phyloP scores from a whole-genome alignment of 2,888 invertebrate genomes.

The Lasioglossum pauxillum region DNA sequence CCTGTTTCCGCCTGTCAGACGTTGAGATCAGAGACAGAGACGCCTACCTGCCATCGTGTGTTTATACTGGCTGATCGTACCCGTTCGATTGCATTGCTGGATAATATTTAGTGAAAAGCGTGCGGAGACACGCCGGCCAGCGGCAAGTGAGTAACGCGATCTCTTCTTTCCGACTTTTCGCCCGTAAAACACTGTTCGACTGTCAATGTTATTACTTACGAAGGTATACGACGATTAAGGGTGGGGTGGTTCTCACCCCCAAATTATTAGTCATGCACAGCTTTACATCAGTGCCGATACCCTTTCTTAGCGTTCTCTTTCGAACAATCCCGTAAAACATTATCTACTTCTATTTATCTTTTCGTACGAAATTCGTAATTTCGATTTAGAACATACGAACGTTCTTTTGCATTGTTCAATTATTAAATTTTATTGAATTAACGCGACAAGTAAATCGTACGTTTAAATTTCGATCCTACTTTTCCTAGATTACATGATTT shows the following conservation, averaged over 20 bases:
- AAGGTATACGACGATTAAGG: constrained; percentile 64
- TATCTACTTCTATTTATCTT: background rate
- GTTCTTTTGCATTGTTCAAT: background rate
- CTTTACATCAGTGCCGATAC: constrained; percentile 50
- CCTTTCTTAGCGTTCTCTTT: constrained; percentile 39
- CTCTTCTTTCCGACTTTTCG: background rate
- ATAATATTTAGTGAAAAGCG: constrained; percentile 50
- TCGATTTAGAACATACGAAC: background rate
- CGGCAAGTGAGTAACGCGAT: constrained; percentile 61
- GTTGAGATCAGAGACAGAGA: constrained; percentile 66
- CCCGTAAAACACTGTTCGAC: background rate
- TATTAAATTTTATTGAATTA: background rate
- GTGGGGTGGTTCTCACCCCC: constrained; percentile 81
- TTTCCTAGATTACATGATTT: constrained; percentile 81
- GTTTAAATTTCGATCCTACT: constrained; percentile 24
- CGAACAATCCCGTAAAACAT: background rate
- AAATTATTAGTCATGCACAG: constrained; percentile 81
- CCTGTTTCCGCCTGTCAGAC: constrained; percentile 82
- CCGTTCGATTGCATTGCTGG: constrained; percentile 25
- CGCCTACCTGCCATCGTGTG: constrained; percentile 64
- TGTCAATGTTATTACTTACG: constrained; percentile 59
- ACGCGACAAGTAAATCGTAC: background rate
- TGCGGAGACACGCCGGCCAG: constrained; percentile 48
- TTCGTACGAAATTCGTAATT: background rate
- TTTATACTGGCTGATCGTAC: constrained; percentile 53